Percentiles rank a stretch among this genome's conserved stretches.
These are phyloP conservation scores for Tachysurus fulvidraco DNA, from an alignment of 2,113 vertebrate species.

Conservation along the genomic window DNA sequence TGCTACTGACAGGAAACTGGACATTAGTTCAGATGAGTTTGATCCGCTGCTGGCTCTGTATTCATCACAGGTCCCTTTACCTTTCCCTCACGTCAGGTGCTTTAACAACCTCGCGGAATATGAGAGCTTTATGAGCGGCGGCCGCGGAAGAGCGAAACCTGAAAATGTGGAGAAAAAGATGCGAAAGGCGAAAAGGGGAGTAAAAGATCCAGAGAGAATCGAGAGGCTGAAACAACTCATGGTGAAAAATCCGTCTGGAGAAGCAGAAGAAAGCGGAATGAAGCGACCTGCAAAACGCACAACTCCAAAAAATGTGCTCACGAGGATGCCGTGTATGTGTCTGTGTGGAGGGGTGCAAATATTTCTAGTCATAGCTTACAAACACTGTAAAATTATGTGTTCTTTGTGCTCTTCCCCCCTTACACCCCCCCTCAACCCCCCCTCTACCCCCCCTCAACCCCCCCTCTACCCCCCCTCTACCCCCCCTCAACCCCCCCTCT, in stretches of 20 bases:
- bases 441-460: too few relatives aligned
- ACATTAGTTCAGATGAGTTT: slow-evolving; percentile 84
- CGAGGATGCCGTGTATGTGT: slow-evolving; percentile 87
- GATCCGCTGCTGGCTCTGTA: slow-evolving; percentile 87
- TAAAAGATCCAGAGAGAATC: slow-evolving; percentile 77
- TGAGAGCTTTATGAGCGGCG: slow-evolving; percentile 82
- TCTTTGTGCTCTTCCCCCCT: too few relatives aligned
- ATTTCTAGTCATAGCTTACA: too few relatives aligned
- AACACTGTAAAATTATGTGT: too few relatives aligned
- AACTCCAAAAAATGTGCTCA: slow-evolving; percentile 85
- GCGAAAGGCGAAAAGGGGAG: slow-evolving; percentile 66
- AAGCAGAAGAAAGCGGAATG: slow-evolving; percentile 61
- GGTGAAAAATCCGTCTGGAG: slow-evolving; percentile 71
- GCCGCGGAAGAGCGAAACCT: slow-evolving; percentile 74
- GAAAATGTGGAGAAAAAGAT: slow-evolving; percentile 75
- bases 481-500: too few relatives aligned
- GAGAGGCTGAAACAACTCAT: slow-evolving; percentile 84
- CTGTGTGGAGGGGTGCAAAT: not conserved
- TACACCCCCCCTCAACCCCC: too few relatives aligned
- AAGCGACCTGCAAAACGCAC: slow-evolving; percentile 57
- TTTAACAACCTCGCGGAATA: slow-evolving; percentile 92
- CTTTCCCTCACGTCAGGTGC: slow-evolving; percentile 81
- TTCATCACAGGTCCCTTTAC: slow-evolving; percentile 75
- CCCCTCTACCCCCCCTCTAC: too few relatives aligned
- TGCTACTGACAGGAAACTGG: slow-evolving; percentile 59